Base-by-base conservation (phyloP, 2,888 invertebrate genomes). In the Lasioglossum villosulum region DNA sequence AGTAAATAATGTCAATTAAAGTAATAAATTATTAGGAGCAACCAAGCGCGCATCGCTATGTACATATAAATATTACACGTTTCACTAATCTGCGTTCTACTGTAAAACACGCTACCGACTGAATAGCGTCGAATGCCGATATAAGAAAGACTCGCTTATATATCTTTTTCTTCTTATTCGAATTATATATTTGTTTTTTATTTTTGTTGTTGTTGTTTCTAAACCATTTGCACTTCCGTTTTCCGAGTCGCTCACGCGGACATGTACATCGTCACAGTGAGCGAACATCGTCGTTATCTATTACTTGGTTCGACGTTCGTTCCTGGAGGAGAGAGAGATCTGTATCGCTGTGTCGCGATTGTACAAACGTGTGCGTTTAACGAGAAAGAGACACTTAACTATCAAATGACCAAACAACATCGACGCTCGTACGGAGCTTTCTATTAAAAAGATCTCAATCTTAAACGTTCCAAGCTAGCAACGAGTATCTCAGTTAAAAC, bases 1-100 rank as follows among this genome's bases (percentile, higher is more conserved):
- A 87, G 81, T 83, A 83, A 85, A 83, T 83, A 66, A 83, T 85
- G 80, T 90, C 79, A 88, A 87, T 86, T 84, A 90, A 90, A 88
- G 59, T 88, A 87, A 86, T 89, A 88, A 88, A 87, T 87, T 89
- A 89, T 89, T 78, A 82, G 52, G 83, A 79, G 85, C 82, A 86
- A 83, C 84, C 78, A 89, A 90, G 87, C 90, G 83, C 84, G 84
- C 83, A 84, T 87, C 80, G 81, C 90, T 90, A 90, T 90, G 68
- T 90, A 90, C 90, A 90, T 88, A 87, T 84, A 90, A 90, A 90
- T 90, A 90, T 90, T 90, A 90, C 90, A 90, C 78, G 82, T 88
- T 88, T 86, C 82, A 70, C 89, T 89, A 89, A 80, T 83, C 76
- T 78, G 89, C 87, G 79, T 77, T 66, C 87, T 86, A 89, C 84